Evolutionary conservation across 2,888 invertebrate genomes (phyloP).

Genomic region (Agrotis exclamationis): DNA sequence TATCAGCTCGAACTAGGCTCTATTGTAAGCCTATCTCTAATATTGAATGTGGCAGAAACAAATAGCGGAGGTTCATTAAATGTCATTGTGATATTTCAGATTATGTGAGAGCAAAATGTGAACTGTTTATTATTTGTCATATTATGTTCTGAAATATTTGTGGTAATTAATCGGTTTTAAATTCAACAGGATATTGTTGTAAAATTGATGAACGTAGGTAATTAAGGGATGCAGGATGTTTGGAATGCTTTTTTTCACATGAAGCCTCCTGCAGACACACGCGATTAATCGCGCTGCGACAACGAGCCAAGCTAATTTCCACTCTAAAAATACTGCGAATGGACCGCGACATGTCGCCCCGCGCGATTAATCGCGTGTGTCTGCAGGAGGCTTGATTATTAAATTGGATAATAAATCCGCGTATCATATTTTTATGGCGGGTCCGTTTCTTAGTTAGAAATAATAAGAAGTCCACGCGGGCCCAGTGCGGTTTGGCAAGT

Average conservation of each 20-base stretch:
- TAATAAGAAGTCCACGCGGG: too few relatives aligned
- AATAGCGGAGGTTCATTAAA: slow-evolving; percentile 45
- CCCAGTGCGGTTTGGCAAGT: not conserved
- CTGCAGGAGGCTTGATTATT: too few relatives aligned
- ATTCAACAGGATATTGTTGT: slow-evolving; percentile 43
- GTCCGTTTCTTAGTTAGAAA: too few relatives aligned
- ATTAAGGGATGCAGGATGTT: slow-evolving; percentile 19
- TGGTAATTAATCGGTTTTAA: slow-evolving; percentile 51
- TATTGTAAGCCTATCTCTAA: slow-evolving; percentile 53
- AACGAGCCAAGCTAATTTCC: too few relatives aligned
- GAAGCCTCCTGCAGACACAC: too few relatives aligned
- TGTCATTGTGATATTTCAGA: slow-evolving; percentile 43
- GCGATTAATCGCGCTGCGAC: too few relatives aligned
- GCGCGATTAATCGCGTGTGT: too few relatives aligned
- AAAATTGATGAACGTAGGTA: slow-evolving; percentile 40
- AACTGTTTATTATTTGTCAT: slow-evolving; percentile 52
- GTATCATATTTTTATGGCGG: too few relatives aligned
- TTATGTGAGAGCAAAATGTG: slow-evolving; percentile 40
- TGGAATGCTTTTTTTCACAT: slow-evolving; percentile 22
- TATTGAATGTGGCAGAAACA: slow-evolving; percentile 57
- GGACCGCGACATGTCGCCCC: too few relatives aligned
- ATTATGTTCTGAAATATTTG: slow-evolving; percentile 39
- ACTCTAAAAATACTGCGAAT: too few relatives aligned
- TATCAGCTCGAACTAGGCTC: slow-evolving; percentile 28
- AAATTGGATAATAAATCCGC: not conserved